Evolutionary conservation across 2,888 invertebrate genomes (phyloP).

Genomic region (Drosophila melanocephala): DNA sequence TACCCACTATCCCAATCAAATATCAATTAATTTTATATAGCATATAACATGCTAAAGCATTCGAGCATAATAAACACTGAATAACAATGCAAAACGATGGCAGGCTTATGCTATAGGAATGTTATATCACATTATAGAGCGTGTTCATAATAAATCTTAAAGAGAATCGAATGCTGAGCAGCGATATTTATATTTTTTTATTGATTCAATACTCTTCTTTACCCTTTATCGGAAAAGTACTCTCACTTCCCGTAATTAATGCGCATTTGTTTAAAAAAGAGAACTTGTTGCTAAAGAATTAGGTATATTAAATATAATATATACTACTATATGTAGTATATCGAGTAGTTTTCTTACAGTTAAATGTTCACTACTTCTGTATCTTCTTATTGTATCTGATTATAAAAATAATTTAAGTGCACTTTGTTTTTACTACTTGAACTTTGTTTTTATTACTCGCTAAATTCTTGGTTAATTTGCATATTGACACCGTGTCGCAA

Average conservation of each 20-base stretch:
- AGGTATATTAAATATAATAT: neutral
- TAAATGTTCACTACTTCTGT: neutral
- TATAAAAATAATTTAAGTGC: neutral
- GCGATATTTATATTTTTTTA: neutral
- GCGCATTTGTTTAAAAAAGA: rapidly evolving
- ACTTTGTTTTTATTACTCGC: neutral
- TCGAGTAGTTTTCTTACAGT: neutral
- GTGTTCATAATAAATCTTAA: neutral
- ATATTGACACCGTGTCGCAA: slow-evolving; percentile 16
- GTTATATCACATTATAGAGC: slow-evolving; percentile 43
- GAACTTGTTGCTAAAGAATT: neutral
- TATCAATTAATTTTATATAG: slow-evolving; percentile 10
- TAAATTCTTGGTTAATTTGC: slow-evolving; percentile 1
- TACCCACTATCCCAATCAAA: slow-evolving; percentile 31
- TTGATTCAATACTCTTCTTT: neutral
- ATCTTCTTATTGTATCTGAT: neutral
- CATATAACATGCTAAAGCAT: slow-evolving; percentile 5
- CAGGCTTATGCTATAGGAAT: neutral
- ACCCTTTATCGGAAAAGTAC: neutral
- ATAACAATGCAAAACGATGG: slow-evolving; percentile 1
- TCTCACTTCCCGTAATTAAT: neutral
- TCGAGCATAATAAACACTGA: neutral
- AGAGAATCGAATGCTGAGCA: neutral
- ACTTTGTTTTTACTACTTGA: neutral
- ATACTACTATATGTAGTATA: neutral